phyloP scores from a whole-genome alignment of 2,113 vertebrate species.

The Pollachius pollachius region DNA sequence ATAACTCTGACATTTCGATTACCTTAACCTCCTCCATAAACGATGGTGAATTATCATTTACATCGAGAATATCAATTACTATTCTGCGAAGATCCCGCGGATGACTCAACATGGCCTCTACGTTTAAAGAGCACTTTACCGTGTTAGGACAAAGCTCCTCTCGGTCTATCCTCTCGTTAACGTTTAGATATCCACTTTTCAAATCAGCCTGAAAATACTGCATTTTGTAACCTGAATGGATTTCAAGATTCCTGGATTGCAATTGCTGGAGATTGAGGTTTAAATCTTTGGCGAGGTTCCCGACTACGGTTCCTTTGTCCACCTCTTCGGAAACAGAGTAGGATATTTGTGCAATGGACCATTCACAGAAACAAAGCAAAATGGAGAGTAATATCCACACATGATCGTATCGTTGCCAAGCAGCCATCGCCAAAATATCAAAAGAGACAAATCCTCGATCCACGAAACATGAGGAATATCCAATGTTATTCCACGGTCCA shows the following conservation, averaged over 20 bases:
- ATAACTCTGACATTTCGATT: slow-evolving; percentile 55
- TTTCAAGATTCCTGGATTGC: slow-evolving; percentile 50
- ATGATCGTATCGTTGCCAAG: slow-evolving; percentile 25
- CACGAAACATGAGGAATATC: slow-evolving; percentile 2
- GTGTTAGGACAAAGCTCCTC: slow-evolving; percentile 66
- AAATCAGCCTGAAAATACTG: slow-evolving; percentile 65
- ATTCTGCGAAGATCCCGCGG: slow-evolving; percentile 65
- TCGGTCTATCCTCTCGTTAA: slow-evolving; percentile 67
- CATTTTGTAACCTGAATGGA: slow-evolving; percentile 51
- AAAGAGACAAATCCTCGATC: background rate
- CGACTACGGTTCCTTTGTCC: slow-evolving; percentile 67
- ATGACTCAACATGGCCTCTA: slow-evolving; percentile 61
- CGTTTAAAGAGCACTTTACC: slow-evolving; percentile 62
- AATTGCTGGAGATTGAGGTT: slow-evolving; percentile 62
- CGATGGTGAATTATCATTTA: slow-evolving; percentile 71
- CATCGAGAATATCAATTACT: slow-evolving; percentile 64
- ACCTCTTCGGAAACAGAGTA: slow-evolving; percentile 72
- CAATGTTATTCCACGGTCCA: background rate
- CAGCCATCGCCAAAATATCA: slow-evolving; percentile 45
- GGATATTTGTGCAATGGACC: slow-evolving; percentile 59
- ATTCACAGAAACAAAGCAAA: slow-evolving; percentile 59
- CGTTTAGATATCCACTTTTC: slow-evolving; percentile 62
- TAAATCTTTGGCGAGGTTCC: slow-evolving; percentile 73
- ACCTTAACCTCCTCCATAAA: slow-evolving; percentile 41
- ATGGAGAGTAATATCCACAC: too few relatives aligned